Conservation (phyloP, 1,140 invertebrate genomes). For the Araneus ventricosus region DNA sequence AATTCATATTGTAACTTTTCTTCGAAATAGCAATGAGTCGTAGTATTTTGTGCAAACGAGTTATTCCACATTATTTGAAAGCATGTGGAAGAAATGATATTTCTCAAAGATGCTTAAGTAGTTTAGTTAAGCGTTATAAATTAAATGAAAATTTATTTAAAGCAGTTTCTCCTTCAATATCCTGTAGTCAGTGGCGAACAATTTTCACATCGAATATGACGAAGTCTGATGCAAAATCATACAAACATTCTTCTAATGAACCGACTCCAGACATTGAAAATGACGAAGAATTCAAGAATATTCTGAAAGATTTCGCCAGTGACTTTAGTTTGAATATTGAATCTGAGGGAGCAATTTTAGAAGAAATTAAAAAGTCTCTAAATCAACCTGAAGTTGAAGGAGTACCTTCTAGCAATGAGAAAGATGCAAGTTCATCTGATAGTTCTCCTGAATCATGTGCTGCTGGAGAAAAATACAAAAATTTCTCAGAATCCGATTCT, state of each 20-base stretch:
- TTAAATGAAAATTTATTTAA: neutral
- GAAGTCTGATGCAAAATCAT: neutral
- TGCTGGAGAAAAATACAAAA: conserved; percentile 33
- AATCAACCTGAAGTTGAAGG: conserved; percentile 14
- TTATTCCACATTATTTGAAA: neutral
- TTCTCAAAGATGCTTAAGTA: neutral
- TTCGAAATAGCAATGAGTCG: neutral
- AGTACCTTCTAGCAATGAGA: neutral
- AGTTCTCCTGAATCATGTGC: neutral
- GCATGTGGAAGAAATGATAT: neutral
- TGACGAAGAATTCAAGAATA: conserved; percentile 67
- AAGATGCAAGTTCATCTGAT: neutral
- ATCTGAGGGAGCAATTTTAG: conserved; percentile 35
- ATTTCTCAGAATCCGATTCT: conserved; percentile 56
- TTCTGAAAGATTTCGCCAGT: conserved; percentile 55
- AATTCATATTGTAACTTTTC: too few species aligned
- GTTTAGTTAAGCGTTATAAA: neutral
- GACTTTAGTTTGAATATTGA: conserved; percentile 66
- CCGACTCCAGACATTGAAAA: conserved; percentile 25
- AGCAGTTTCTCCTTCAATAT: neutral
- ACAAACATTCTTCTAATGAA: neutral
- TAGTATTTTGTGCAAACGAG: neutral
- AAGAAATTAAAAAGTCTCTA: conserved; percentile 47
- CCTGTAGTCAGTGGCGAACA: neutral
- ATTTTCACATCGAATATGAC: neutral